Base-by-base conservation (phyloP, 2,113 vertebrate species). In the Dolichotis patagonum region DNA sequence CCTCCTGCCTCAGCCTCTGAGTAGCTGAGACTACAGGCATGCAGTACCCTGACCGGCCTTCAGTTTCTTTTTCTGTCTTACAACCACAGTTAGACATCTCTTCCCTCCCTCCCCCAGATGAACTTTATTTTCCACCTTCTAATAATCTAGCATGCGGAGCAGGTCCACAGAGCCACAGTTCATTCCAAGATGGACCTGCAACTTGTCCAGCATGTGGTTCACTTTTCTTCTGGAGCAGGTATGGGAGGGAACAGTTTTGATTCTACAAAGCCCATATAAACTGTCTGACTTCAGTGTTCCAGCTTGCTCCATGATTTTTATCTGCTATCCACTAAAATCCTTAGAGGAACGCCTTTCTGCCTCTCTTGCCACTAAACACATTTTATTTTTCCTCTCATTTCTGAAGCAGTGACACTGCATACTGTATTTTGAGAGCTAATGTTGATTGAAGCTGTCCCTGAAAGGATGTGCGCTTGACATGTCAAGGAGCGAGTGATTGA, bases 391-490 rank as follows among this genome's bases (percentile, higher is more conserved):
- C 69, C 96, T 92, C 75, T 95, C 35, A 24, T 97, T 96, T 88
- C 95, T 96, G 96, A 96, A 26, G 95, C 96, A 69, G 88, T 97
- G 97, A 98, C 98, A 98, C 52, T 85, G 95, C 96, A 89, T 96
- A 63, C 97, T 89, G 86, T 95, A 81, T 96, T 98, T 97, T 95
- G 98, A 98, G 98, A 88, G 96, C 97, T 98, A 96, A 96, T 97
- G 97, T 92, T 98, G 98, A 98, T 98, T 96, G 98, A 98, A 98
- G 97, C 88, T 96, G 98, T 97, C 98, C 94, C 98, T 97, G 98
- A 97, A 98, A 98, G 89, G 96, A 97, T 96, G 97, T 98, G 98
- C 94, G 96, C 98, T 98, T 98, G 98, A 99, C 98, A 97, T 98
- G 98, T 98, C 98, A 98, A 90, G 98, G 96, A 97, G 96, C 85